phyloP scores from a whole-genome alignment of 2,113 vertebrate species.

The Paedocypris sp. region DNA sequence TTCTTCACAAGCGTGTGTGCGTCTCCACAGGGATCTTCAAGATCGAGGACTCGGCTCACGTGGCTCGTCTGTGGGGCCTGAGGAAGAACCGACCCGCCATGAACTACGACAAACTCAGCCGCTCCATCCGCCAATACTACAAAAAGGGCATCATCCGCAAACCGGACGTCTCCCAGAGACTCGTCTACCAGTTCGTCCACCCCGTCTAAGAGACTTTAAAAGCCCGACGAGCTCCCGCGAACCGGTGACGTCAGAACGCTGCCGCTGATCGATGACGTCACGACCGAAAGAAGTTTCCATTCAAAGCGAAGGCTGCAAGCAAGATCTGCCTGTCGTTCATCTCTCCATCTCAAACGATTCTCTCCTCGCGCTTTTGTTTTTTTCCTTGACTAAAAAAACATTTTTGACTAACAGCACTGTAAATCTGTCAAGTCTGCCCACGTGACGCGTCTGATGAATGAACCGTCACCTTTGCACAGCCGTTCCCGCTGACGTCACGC shows the following conservation, averaged over 20 bases:
- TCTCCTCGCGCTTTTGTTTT: conserved; percentile 12
- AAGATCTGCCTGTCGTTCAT: conserved; percentile 50
- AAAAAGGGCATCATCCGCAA: conserved; percentile 98
- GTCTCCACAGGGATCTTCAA: conserved; percentile 82
- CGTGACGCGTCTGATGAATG: background rate
- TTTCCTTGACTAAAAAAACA: conserved; percentile 26
- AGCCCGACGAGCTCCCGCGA: background rate
- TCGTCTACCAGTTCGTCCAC: conserved; percentile 97
- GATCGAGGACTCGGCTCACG: conserved; percentile 93
- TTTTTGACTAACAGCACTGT: conserved; percentile 16
- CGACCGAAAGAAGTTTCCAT: no score
- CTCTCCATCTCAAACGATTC: background rate
- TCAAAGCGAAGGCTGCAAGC: conserved; percentile 33
- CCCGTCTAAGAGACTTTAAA: conserved; percentile 62
- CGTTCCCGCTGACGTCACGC: background rate
- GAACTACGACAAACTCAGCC: conserved; percentile 99
- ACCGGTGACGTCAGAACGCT: no score
- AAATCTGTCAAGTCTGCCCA: conserved; percentile 25
- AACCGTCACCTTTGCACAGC: background rate
- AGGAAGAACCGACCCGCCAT: conserved; percentile 94
- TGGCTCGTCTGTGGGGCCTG: conserved; percentile 90
- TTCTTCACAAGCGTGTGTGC: background rate
- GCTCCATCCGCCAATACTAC: conserved; percentile 98
- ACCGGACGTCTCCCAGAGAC: conserved; percentile 90
- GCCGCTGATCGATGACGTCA: no score